These are phyloP conservation scores for Leontocebus nigricollis DNA, from an alignment of 2,797 vertebrate species.

Conservation along the genomic window DNA sequence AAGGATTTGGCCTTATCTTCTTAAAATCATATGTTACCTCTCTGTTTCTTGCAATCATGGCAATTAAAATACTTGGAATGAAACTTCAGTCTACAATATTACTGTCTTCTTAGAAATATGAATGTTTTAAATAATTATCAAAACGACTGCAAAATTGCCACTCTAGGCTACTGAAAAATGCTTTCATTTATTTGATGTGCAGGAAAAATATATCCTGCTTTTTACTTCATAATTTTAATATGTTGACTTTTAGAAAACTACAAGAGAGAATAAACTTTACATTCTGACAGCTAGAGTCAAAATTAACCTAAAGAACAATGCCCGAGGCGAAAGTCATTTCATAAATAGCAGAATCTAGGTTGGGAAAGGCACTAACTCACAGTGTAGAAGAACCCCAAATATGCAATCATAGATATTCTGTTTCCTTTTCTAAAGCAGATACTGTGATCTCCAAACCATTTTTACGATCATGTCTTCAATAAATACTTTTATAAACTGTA, in stretches of 20 bases:
- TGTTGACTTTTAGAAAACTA: slow-evolving; percentile 61
- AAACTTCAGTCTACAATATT: not conserved
- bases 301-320: slow-evolving; percentile 64
- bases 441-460: not conserved
- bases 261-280: slow-evolving; percentile 61
- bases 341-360: not conserved
- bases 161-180: slow-evolving; percentile 48
- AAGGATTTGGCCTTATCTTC: slow-evolving; percentile 12
- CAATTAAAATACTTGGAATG: not conserved
- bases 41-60: not conserved
- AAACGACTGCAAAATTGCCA: not conserved
- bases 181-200: slow-evolving; percentile 60
- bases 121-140: slow-evolving; percentile 44
- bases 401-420: not conserved
- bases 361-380: not conserved
- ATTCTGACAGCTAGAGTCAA: slow-evolving; percentile 51
- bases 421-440: not conserved
- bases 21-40: not conserved
- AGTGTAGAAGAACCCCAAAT: not conserved
- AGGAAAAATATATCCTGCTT: slow-evolving; percentile 26
- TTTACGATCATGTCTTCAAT: not conserved
- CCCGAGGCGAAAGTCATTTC: not conserved
- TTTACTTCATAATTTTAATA: slow-evolving; percentile 46
- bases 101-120: slow-evolving; percentile 42
- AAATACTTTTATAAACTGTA: not conserved